Evolutionary conservation across 2,797 vertebrate species (phyloP), one percentile per base, ranked within the genome.

Genomic region (Poecilia velifera): DNA sequence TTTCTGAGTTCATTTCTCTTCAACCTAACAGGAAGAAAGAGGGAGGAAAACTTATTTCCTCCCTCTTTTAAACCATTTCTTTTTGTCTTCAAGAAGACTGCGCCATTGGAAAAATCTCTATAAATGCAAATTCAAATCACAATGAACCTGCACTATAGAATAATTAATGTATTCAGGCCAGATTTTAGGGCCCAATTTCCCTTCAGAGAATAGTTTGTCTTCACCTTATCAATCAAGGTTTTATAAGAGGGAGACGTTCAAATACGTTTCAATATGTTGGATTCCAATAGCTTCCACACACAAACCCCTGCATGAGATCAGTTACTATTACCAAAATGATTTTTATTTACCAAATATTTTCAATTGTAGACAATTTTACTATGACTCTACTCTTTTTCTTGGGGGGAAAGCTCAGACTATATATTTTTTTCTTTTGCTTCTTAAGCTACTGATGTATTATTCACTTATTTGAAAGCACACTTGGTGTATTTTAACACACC

Each of bases 131-230:
- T 86, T 39, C 76, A 77, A 83, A 72, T 78, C 62, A 76, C 7
- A 72, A 66, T 14, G 18, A 83, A 79, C 76, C 57, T 78, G 76
- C 77, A 39, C 64, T 82, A 36, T 12, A 70, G 34, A 66, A 88
- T 89, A 85, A 88, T 87, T 87, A 82, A 86, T 89, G 78, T 66
- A 90, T 90, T 88, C 62, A 84, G 79, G 78, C 41, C 78, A 84
- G 64, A 80, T 83, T 85, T 73, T 45, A 53, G 45, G 68, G 64
- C 59, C 55, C 62, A 55, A 71, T 82, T 77, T 80, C 25, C 9
- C 46, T 71, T 62, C 66, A 20, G 78, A 62, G 39, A 72, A 25
- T 78, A 84, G 70, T 28, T 25, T 71, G 45, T 76, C 76, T 84
- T 80, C 64, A 22, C 41, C 72, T 45, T 51, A 25, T 75, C 82